A percentile compares a stretch with the other conserved stretches of the same genome.
phyloP scores from a whole-genome alignment of 2,888 invertebrate species.

The Arge pagana region DNA sequence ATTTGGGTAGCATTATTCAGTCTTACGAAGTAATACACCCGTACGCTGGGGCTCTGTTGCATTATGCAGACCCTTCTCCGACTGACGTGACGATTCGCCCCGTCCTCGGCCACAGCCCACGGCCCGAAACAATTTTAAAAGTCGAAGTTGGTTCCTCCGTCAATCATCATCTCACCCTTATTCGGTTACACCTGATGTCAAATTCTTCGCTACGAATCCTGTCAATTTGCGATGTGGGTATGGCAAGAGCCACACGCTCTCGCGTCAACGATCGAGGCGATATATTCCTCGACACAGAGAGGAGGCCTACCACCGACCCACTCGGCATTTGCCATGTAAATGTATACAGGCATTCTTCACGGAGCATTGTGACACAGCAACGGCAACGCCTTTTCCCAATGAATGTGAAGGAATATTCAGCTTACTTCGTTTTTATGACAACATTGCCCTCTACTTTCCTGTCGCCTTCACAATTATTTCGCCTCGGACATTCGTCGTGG shows the following conservation, averaged over 20 bases:
- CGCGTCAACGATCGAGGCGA: not conserved
- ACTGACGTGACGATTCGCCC: slow-evolving; percentile 20
- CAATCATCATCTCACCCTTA: slow-evolving; percentile 8
- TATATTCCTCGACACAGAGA: slow-evolving; percentile 18
- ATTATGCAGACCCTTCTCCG: slow-evolving; percentile 20
- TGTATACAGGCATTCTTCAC: slow-evolving; percentile 56
- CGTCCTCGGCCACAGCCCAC: slow-evolving; percentile 29
- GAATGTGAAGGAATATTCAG: too few species aligned
- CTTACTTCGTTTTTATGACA: too few species aligned
- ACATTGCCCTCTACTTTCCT: too few species aligned
- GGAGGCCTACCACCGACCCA: slow-evolving; percentile 26
- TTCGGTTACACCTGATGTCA: slow-evolving; percentile 13
- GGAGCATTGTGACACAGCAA: slow-evolving; percentile 48
- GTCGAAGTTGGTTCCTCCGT: slow-evolving; percentile 13
- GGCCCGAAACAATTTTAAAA: slow-evolving; percentile 28
- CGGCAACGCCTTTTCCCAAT: slow-evolving; percentile 33
- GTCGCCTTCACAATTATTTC: too few species aligned
- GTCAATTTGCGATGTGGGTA: slow-evolving; percentile 8
- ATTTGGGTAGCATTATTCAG: slow-evolving; percentile 21
- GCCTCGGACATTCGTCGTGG: too few species aligned
- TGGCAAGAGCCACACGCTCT: too few species aligned
- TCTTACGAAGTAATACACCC: slow-evolving; percentile 18
- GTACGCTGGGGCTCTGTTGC: slow-evolving; percentile 17
- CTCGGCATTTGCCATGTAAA: slow-evolving; percentile 53
- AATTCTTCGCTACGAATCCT: not conserved